A percentile compares a stretch with the other conserved stretches of the same genome.
phyloP scores from a whole-genome alignment of 2,888 invertebrate genomes.

The Epistrophe grossulariae region DNA sequence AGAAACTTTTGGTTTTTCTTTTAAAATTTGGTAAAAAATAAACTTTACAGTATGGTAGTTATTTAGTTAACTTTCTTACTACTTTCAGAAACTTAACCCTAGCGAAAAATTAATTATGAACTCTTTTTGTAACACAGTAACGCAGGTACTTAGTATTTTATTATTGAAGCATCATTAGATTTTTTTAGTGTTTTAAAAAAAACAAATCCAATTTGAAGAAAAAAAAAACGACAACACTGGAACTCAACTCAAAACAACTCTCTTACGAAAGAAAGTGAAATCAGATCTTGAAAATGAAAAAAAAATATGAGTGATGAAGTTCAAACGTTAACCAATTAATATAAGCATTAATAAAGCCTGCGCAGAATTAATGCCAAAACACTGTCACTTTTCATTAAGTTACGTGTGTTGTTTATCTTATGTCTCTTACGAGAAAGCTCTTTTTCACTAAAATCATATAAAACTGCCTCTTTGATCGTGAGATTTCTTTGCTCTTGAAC shows the following conservation, averaged over 20 bases:
- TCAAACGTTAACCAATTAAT: slow-evolving; percentile 60
- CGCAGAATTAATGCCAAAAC: slow-evolving; percentile 47
- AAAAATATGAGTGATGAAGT: slow-evolving; percentile 46
- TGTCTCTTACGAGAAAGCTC: neutral
- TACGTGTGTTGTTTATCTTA: neutral
- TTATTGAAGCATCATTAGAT: no score
- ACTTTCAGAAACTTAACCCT: no score
- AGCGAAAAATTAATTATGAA: no score
- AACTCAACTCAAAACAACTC: neutral
- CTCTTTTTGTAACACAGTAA: no score
- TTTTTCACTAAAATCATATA: neutral
- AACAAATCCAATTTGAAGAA: no score
- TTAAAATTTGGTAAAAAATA: no score
- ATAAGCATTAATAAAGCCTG: slow-evolving; percentile 33
- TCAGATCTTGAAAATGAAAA: slow-evolving; percentile 30
- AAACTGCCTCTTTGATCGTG: slow-evolving; percentile 15
- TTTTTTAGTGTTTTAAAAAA: no score
- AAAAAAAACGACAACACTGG: no score
- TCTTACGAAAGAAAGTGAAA: slow-evolving; percentile 35
- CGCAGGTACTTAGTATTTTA: no score
- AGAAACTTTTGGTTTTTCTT: neutral
- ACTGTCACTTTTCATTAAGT: slow-evolving; percentile 39
- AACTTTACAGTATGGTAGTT: no score
- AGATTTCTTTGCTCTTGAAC: slow-evolving; percentile 32
- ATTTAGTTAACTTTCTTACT: no score